Percentiles rank a stretch among this genome's conserved stretches.
These are phyloP conservation scores for Girardinichthys multiradiatus DNA, from an alignment of 2,113 vertebrate species.

Conservation along the genomic window DNA sequence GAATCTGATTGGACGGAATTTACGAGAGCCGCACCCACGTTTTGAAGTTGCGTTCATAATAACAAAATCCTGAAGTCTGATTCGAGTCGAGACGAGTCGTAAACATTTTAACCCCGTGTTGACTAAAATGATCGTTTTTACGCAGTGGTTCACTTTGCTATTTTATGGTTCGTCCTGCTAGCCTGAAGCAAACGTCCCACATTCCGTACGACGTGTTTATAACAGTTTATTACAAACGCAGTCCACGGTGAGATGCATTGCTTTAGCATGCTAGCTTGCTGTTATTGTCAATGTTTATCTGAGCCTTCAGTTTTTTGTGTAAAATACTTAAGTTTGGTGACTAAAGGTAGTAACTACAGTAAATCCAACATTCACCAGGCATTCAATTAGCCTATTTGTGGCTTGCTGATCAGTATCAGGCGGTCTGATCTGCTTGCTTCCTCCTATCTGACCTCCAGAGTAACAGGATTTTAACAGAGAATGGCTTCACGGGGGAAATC, in stretches of 20 bases:
- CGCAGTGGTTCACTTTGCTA: fast-evolving
- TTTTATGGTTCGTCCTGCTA: not conserved
- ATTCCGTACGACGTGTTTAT: not conserved
- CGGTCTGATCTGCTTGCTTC: not conserved
- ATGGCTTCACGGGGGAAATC: conserved; percentile 97
- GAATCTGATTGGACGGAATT: not conserved
- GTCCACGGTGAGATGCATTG: conserved; percentile 44
- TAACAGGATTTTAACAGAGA: conserved; percentile 21
- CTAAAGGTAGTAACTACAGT: not conserved
- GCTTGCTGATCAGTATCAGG: not conserved
- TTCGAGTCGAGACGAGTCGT: not conserved
- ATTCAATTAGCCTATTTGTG: not conserved
- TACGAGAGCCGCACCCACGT: conserved; percentile 41
- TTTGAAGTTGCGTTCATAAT: conserved; percentile 44
- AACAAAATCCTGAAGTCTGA: not conserved
- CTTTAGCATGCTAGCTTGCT: conserved; percentile 24
- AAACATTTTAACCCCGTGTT: not conserved
- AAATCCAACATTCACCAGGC: not conserved
- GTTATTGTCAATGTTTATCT: not conserved
- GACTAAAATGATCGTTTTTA: not conserved
- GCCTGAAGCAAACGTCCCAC: not conserved
- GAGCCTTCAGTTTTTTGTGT: not conserved
- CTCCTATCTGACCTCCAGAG: not conserved
- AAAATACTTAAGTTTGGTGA: not conserved
- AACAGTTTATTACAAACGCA: conserved; percentile 23